phyloP scores from a whole-genome alignment of 2,888 invertebrate species.

The Galeruca laticollis region DNA sequence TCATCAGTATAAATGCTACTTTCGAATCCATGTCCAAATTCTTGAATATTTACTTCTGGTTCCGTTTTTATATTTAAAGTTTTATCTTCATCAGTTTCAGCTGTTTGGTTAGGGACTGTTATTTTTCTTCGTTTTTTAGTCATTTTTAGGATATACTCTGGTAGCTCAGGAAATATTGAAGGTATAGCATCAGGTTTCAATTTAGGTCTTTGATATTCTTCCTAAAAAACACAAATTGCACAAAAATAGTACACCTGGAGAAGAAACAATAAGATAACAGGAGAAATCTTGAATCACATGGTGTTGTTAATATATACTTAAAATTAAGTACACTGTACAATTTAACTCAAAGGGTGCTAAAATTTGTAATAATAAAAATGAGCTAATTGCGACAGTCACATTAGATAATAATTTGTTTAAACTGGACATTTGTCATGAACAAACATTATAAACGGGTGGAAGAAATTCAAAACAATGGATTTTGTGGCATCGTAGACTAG shows the following conservation, averaged over 20 bases:
- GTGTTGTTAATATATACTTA: no score
- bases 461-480: no score
- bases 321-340: no score
- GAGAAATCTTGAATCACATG: no score
- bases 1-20: slow-evolving; percentile 33
- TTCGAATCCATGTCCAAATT: neutral
- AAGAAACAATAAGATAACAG: neutral
- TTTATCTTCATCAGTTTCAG: slow-evolving; percentile 17
- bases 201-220: slow-evolving; percentile 47
- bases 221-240: slow-evolving; percentile 34
- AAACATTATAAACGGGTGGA: no score
- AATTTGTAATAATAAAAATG: no score
- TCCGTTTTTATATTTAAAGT: slow-evolving; percentile 21
- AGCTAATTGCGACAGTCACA: no score
- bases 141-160: slow-evolving; percentile 47
- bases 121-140: slow-evolving; percentile 49
- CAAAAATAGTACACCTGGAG: neutral
- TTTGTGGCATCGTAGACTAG: no score
- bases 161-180: slow-evolving; percentile 49
- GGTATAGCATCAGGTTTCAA: slow-evolving; percentile 50
- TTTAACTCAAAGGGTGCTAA: no score
- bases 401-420: no score
- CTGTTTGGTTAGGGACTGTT: neutral
- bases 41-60: slow-evolving; percentile 19
- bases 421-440: no score